Evolutionary conservation across 2,888 invertebrate genomes (phyloP).

Genomic region (Sipunculus nudus): DNA sequence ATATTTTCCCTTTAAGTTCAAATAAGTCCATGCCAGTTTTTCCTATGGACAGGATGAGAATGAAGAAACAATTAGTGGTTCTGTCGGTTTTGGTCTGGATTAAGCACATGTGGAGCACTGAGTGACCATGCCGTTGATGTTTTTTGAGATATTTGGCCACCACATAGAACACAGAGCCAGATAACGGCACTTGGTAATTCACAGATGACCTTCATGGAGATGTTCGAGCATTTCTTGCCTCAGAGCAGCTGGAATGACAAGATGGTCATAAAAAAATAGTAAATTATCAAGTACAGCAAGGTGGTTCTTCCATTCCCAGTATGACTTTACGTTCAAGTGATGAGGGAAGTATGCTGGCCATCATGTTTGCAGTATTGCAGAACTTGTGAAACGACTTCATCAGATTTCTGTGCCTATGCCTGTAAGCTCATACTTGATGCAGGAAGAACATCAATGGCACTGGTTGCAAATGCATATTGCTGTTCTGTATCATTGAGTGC

Average conservation of each 20-base stretch:
- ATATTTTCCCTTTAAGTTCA: not conserved
- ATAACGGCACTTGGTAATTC: not conserved
- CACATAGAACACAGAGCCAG: not conserved
- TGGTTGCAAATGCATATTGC: too few species aligned
- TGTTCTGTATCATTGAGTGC: not conserved
- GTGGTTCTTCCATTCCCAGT: not conserved
- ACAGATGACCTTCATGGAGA: slow-evolving; percentile 4
- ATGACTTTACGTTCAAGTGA: too few species aligned
- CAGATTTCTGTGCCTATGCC: too few species aligned
- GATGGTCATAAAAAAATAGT: not conserved
- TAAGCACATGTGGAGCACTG: not conserved
- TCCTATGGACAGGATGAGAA: not conserved
- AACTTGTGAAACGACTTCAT: too few species aligned
- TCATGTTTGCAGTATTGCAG: too few species aligned
- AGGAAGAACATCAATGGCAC: too few species aligned
- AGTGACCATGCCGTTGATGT: not conserved
- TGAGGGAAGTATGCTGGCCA: too few species aligned
- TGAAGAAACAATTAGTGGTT: slow-evolving; percentile 1
- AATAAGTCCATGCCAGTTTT: slow-evolving; percentile 3
- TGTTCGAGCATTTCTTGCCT: not conserved
- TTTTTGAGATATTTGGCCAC: slow-evolving; percentile 1
- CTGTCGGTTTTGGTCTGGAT: not conserved
- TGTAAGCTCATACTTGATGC: too few species aligned
- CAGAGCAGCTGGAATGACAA: not conserved
- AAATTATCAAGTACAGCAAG: not conserved